phyloP scores from a whole-genome alignment of 2,797 vertebrate species.

The Zalophus californianus region DNA sequence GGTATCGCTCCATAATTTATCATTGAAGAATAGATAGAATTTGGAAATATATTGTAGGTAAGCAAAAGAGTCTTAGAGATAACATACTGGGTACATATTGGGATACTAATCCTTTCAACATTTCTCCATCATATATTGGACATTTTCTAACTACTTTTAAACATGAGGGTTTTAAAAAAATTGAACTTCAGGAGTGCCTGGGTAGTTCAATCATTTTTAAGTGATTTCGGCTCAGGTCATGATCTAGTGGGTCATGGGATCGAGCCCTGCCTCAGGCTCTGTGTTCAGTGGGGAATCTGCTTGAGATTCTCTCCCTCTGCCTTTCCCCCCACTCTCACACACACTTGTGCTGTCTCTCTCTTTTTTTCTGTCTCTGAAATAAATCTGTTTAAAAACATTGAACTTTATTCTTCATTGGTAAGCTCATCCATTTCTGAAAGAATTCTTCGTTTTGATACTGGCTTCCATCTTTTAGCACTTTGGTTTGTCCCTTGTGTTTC shows the following conservation, averaged over 20 bases:
- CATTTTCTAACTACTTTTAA: conserved; percentile 25
- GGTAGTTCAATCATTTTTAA: too few relatives aligned
- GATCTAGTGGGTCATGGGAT: too few relatives aligned
- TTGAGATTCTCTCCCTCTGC: too few relatives aligned
- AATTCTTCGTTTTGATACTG: conserved; percentile 43
- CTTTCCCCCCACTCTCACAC: too few relatives aligned
- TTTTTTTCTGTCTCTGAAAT: too few relatives aligned
- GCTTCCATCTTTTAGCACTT: background rate
- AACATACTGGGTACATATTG: background rate
- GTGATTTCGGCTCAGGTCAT: too few relatives aligned
- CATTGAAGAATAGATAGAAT: background rate
- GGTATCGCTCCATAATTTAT: background rate
- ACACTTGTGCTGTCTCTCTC: too few relatives aligned
- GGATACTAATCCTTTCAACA: background rate
- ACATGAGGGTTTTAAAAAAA: background rate
- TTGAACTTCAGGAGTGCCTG: background rate
- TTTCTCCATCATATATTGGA: background rate
- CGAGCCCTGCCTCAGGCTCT: too few relatives aligned
- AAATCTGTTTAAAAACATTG: background rate
- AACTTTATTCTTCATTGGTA: background rate
- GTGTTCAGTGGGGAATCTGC: too few relatives aligned
- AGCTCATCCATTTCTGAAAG: background rate
- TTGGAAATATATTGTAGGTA: background rate
- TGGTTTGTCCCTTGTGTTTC: background rate
- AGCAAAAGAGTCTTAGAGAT: conserved; percentile 4